phyloP scores from a whole-genome alignment of 92 coral and sea anemone genomes.

The Metridium senile region DNA sequence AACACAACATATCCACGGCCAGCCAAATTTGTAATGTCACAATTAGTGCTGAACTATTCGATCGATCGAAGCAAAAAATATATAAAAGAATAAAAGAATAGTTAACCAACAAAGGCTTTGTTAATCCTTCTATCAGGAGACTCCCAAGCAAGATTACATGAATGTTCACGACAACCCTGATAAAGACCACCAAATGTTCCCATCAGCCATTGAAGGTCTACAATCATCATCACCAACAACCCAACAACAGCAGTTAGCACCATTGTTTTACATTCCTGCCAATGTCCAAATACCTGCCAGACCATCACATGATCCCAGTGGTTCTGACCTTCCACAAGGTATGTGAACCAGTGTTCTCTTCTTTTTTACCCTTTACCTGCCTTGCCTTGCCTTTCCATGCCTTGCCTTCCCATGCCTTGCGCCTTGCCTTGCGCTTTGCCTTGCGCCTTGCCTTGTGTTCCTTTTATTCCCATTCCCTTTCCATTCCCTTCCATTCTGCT shows the following conservation, averaged over 20 bases:
- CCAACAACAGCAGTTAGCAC: slow-evolving; percentile 22
- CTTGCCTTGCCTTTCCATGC: neutral
- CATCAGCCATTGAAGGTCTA: slow-evolving; percentile 19
- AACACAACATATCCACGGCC: too few relatives aligned
- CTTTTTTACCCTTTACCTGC: neutral
- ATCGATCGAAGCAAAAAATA: too few relatives aligned
- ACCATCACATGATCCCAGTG: slow-evolving; percentile 26
- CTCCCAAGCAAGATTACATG: slow-evolving; percentile 15
- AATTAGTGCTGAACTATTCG: too few relatives aligned
- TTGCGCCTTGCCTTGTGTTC: too few relatives aligned
- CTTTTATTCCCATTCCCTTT: too few relatives aligned
- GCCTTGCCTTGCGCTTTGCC: neutral
- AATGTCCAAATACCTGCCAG: slow-evolving; percentile 20
- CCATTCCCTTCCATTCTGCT: neutral
- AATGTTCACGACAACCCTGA: slow-evolving; percentile 3
- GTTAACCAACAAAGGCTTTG: too few relatives aligned
- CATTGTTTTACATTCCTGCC: neutral
- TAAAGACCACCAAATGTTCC: slow-evolving; percentile 27
- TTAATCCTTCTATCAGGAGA: slow-evolving; percentile 2
- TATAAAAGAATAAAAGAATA: too few relatives aligned
- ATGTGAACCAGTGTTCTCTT: neutral
- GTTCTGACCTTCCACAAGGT: slow-evolving; percentile 46
- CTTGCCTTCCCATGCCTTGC: neutral
- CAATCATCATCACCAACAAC: slow-evolving; percentile 27
- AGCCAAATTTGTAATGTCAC: too few relatives aligned